Base-by-base conservation (phyloP, 2,797 vertebrate species). In the Brachyalestes nurse region DNA sequence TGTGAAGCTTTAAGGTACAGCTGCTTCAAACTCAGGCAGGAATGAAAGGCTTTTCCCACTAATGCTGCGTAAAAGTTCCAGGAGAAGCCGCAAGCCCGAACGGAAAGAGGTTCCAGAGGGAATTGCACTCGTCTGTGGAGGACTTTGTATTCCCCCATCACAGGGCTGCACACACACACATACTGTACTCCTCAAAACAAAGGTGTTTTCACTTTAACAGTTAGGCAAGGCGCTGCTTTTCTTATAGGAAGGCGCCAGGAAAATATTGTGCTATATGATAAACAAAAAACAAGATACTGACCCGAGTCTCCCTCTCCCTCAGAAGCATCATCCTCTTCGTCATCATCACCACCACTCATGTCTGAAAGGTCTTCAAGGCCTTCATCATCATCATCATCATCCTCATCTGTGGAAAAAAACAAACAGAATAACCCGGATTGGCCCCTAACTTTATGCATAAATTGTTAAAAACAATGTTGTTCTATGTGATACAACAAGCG, bases 321-420 rank as follows among this genome's bases (percentile, higher is more conserved):
- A 9, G 58, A 81, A 83, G 75, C 84, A 42, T 69, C 83, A 19
- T 83, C 84, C 0, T 80, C 69, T 5, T 87, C 91, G 0, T 90
- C 92, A 62, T 90, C 62, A 0, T 92, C 93, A 0, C 91, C 84
- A 49, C 90, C 91, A 73, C 95, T 96, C 80, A 79, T 79, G 66
- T 93, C 94, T 0, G 93, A 95, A 49, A 90, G 81, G 57, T 92
- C 91, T 0, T 93, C 89, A 2, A 87, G 82, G 55, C 86, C 91
- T 14, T 88, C 91, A 17, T 89, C 91, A 34, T 91, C 88, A 6
- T 92, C 91, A 60, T 90, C 90, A 5, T 17, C 65, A 5, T 75
- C 49, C 40, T 74, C 49, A 73, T 82, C 93, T 94, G 82, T n/a
- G 49, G 38, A 38, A 40, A 16, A 66, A 42, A 6, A n/a, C 6